Evolutionary conservation across 1,140 invertebrate genomes (phyloP), one percentile per base, ranked within the genome.

Genomic region (Mya arenaria): DNA sequence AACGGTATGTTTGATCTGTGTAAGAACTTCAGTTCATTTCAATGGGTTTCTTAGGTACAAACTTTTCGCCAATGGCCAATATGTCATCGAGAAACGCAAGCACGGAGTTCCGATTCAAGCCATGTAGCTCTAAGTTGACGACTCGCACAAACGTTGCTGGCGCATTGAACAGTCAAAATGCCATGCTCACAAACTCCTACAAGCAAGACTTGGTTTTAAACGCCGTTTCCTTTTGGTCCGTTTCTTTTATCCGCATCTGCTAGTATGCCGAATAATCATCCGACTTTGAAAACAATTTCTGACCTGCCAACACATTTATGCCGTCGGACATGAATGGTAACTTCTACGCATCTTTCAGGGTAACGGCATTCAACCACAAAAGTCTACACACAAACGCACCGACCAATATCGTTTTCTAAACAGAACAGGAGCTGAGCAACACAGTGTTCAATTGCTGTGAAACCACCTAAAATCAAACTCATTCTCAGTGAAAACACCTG

Each of bases 1-100:
- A n/a, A n/a, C n/a, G n/a, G n/a, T n/a, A n/a, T n/a, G n/a, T n/a
- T n/a, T n/a, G n/a, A n/a, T n/a, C n/a, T n/a, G n/a, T n/a, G n/a
- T n/a, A n/a, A n/a, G n/a, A n/a, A n/a, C n/a, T n/a, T n/a, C n/a
- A n/a, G n/a, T n/a, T n/a, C n/a, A n/a, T n/a, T n/a, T n/a, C n/a
- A n/a, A n/a, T n/a, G n/a, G n/a, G n/a, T n/a, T n/a, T n/a, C n/a
- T n/a, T n/a, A n/a, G n/a, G n/a, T n/a, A n/a, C 60, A 81, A 56
- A 10, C 34, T 41, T 25, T 74, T 39, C 8, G 17, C 37, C 60
- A 34, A 62, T 39, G 0, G 80, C 73, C 8, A 83, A 80, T 15
- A 78, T 62, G 55, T 86, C 86, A 78, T 85, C 83, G 52, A 85
- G 37, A 48, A 75, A 84, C 13, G 71, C n/a, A 8, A 84, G 28